Conservation (phyloP, 2,797 vertebrate species). For the Pampus argenteus region DNA sequence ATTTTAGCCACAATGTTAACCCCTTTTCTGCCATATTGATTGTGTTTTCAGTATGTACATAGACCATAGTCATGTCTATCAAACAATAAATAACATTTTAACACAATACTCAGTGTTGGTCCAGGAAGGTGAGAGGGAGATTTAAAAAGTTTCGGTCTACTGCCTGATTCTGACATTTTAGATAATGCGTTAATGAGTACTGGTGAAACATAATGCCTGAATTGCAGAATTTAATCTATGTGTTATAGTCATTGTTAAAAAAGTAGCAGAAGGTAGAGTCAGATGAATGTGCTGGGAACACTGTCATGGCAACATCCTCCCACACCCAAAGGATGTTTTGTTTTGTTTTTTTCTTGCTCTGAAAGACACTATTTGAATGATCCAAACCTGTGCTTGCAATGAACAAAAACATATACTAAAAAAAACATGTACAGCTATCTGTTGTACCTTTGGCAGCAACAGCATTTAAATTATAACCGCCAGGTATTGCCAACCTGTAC, state of each 20-base stretch:
- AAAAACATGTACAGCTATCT: constrained; percentile 29
- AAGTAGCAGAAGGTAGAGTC: constrained; percentile 25
- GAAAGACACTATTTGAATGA: constrained; percentile 22
- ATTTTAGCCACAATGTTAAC: constrained; percentile 18
- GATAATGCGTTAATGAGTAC: not conserved
- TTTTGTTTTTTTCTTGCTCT: constrained; percentile 10
- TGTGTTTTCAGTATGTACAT: constrained; percentile 13
- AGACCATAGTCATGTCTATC: constrained; percentile 1
- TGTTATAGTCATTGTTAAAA: constrained; percentile 6
- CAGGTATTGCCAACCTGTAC: constrained; percentile 39
- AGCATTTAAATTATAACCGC: constrained; percentile 58
- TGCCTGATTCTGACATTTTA: constrained; percentile 5
- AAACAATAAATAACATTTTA: constrained; percentile 36
- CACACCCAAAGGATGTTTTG: constrained; percentile 12
- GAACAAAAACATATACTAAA: constrained; percentile 27
- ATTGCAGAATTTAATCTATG: constrained; percentile 22
- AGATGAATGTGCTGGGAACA: not conserved
- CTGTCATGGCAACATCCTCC: constrained; percentile 15
- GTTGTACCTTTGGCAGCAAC: constrained; percentile 24
- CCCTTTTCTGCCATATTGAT: constrained; percentile 33
- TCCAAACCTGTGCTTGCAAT: constrained; percentile 14
- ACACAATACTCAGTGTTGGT: constrained; percentile 22
- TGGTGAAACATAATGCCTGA: constrained; percentile 7
- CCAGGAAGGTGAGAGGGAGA: constrained; percentile 11
- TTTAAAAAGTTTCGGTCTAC: not conserved